Conservation (phyloP, 2,113 vertebrate species). For the Phalacrocorax brasilianus region DNA sequence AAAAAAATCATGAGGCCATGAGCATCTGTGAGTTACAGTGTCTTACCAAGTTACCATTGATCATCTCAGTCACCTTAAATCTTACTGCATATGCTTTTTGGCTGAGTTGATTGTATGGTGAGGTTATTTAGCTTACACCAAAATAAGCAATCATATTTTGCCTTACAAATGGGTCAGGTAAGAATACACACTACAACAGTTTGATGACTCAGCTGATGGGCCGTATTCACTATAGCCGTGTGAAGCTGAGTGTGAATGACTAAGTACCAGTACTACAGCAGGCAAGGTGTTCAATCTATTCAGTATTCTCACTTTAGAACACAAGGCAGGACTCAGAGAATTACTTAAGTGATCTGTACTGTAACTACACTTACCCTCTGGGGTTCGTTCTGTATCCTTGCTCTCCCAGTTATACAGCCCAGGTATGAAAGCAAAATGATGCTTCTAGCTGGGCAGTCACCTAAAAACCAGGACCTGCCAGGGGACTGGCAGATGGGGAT, state of each 20-base stretch:
- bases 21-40: background rate
- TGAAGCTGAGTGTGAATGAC: background rate
- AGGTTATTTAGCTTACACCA: background rate
- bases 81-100: background rate
- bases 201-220: background rate
- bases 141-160: background rate
- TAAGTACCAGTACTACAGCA: background rate
- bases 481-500: background rate
- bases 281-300: background rate
- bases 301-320: background rate
- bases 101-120: background rate
- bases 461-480: background rate
- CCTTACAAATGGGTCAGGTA: background rate
- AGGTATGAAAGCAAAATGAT: background rate
- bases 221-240: background rate
- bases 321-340: background rate
- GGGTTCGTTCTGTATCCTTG: background rate
- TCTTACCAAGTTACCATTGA: background rate
- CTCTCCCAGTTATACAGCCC: background rate
- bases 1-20: background rate
- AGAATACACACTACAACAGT: background rate
- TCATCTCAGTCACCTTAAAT: background rate
- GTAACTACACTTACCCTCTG: background rate
- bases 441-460: background rate
- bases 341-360: background rate